These are phyloP conservation scores for Meganola albula DNA, from an alignment of 2,888 invertebrate genomes.

Conservation along the genomic window DNA sequence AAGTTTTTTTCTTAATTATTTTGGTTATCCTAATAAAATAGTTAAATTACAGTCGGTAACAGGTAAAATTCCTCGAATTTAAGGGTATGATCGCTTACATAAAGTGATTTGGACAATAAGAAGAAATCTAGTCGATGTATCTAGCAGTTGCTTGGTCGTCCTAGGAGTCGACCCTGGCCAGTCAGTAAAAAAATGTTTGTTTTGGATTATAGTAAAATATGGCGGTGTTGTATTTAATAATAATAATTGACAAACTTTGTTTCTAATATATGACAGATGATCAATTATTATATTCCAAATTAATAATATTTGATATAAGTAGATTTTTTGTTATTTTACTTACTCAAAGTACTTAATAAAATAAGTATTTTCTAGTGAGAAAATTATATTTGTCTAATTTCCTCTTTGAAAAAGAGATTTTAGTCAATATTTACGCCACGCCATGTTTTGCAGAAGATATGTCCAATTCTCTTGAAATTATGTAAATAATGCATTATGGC, in stretches of 20 bases:
- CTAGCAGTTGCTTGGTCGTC: constrained; percentile 55
- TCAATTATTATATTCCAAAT: too few species aligned
- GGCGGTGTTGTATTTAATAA: constrained; percentile 1
- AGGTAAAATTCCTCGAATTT: constrained; percentile 61
- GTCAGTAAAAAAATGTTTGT: neutral
- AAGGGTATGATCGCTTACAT: constrained; percentile 58
- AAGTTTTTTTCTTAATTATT: neutral
- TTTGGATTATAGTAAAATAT: constrained; percentile 11
- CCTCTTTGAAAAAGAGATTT: neutral
- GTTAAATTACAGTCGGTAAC: constrained; percentile 12
- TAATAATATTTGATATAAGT: too few species aligned
- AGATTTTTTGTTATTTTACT: neutral
- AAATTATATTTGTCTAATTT: too few species aligned
- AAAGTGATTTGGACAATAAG: constrained; percentile 71
- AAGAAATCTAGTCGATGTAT: constrained; percentile 70
- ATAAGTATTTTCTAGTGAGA: too few species aligned
- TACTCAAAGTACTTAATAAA: constrained; percentile 2
- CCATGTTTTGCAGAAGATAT: constrained; percentile 12
- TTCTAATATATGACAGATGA: too few species aligned
- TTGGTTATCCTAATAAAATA: neutral
- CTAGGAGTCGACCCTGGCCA: constrained; percentile 15
- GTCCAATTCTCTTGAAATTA: constrained; percentile 7
- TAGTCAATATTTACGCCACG: neutral
- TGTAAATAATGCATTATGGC: constrained; percentile 30
- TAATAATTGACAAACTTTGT: too few species aligned